These are phyloP conservation scores for Arrhamphus sclerolepis DNA, from an alignment of 2,797 vertebrate genomes.

Conservation along the genomic window DNA sequence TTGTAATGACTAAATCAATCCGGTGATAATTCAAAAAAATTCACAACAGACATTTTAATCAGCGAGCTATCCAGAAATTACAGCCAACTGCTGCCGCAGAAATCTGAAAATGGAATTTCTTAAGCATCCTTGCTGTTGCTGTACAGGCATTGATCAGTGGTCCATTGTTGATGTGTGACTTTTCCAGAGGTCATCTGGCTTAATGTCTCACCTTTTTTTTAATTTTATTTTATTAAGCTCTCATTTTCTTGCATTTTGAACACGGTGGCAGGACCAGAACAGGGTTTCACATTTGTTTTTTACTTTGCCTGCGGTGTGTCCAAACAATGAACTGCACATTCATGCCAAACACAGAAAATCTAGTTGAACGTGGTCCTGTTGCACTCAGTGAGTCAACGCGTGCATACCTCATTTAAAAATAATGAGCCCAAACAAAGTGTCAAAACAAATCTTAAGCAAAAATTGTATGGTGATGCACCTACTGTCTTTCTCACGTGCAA, in stretches of 20 bases:
- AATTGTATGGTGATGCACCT: too few relatives aligned
- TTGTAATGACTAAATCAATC: slow-evolving; percentile 41
- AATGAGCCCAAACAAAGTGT: too few relatives aligned
- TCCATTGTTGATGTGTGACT: not conserved
- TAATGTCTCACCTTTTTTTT: slow-evolving; percentile 21
- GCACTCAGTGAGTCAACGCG: slow-evolving; percentile 33
- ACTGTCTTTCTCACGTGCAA: too few relatives aligned
- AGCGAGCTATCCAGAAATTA: slow-evolving; percentile 8
- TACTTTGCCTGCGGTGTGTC: slow-evolving; percentile 15
- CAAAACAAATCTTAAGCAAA: too few relatives aligned
- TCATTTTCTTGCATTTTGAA: slow-evolving; percentile 47
- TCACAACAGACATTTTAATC: slow-evolving; percentile 29
- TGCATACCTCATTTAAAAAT: not conserved
- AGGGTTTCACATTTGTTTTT: slow-evolving; percentile 64
- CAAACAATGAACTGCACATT: slow-evolving; percentile 55
- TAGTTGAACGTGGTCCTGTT: slow-evolving; percentile 24
- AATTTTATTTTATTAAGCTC: slow-evolving; percentile 51
- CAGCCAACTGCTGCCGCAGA: slow-evolving; percentile 1
- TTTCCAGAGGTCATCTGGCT: slow-evolving; percentile 55
- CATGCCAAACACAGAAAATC: slow-evolving; percentile 19
- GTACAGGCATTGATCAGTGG: slow-evolving; percentile 16
- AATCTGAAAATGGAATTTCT: slow-evolving; percentile 1
- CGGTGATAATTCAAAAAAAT: slow-evolving; percentile 28
- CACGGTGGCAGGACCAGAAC: slow-evolving; percentile 11
- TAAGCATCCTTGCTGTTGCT: not conserved